Conservation (phyloP, 2,797 vertebrate genomes). For the Microchirus variegatus region DNA sequence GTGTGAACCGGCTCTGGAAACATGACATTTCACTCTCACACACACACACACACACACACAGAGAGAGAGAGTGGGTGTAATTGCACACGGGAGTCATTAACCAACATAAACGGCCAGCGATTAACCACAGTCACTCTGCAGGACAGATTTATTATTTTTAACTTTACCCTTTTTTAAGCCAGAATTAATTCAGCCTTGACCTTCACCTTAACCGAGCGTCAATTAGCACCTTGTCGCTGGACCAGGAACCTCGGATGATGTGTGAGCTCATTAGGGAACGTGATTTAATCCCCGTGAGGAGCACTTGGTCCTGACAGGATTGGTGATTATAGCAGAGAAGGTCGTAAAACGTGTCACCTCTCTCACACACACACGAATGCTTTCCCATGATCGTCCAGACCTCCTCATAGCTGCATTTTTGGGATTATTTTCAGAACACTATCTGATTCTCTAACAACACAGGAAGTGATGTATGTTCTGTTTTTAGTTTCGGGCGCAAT, state of each 20-base stretch:
- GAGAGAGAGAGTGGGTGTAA: slow-evolving; percentile 48
- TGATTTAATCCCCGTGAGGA: not conserved
- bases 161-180: not conserved
- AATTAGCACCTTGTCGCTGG: not conserved
- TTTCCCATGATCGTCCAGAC: too few relatives aligned
- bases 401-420: too few relatives aligned
- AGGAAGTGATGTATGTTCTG: not conserved
- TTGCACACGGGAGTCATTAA: slow-evolving; percentile 48
- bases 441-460: not conserved
- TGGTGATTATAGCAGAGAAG: not conserved
- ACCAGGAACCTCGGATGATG: not conserved
- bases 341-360: not conserved
- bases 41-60: too few relatives aligned
- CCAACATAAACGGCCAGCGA: slow-evolving; percentile 35
- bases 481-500: not conserved
- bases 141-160: slow-evolving; percentile 1
- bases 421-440: too few relatives aligned
- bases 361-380: too few relatives aligned
- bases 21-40: slow-evolving; percentile 18
- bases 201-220: not conserved
- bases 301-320: not conserved
- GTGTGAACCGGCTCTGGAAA: slow-evolving; percentile 21
- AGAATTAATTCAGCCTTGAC: not conserved
- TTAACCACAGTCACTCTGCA: slow-evolving; percentile 37
- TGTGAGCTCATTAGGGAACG: too few relatives aligned